Evolutionary conservation across 1,140 invertebrate genomes (phyloP).

Genomic region (Drosophila nigrodunni): DNA sequence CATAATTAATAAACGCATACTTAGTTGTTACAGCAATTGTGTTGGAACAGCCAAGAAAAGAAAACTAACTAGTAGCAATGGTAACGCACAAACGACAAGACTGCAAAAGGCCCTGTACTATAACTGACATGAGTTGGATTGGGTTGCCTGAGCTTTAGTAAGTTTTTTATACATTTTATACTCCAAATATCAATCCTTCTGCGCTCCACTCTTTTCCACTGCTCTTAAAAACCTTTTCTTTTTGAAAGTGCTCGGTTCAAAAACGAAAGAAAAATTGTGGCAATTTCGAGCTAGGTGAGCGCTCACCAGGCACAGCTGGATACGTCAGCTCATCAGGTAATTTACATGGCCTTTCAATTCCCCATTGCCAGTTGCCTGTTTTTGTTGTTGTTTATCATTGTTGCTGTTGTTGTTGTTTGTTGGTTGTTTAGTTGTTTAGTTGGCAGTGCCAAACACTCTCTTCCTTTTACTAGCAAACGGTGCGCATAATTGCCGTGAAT

Average conservation of each 20-base stretch:
- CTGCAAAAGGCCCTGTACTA: no score
- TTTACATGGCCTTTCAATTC: slow-evolving; percentile 81
- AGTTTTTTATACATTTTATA: no score
- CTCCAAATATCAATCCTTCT: no score
- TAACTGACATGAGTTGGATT: no score
- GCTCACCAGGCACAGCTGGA: slow-evolving; percentile 68
- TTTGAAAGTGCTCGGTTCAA: no score
- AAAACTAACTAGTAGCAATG: neutral
- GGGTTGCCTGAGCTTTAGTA: no score
- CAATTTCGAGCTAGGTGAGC: slow-evolving; percentile 48
- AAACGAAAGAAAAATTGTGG: slow-evolving; percentile 63
- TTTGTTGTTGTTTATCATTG: slow-evolving; percentile 11
- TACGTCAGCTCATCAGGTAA: slow-evolving; percentile 70
- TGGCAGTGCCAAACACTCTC: slow-evolving; percentile 71
- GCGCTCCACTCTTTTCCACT: no score
- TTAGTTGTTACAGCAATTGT: slow-evolving; percentile 50
- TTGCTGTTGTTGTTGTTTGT: neutral
- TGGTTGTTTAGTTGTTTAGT: slow-evolving; percentile 3
- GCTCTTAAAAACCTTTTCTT: no score
- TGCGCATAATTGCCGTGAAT: slow-evolving; percentile 78
- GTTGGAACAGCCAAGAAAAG: slow-evolving; percentile 35
- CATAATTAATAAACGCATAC: slow-evolving; percentile 79
- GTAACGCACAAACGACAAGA: no score
- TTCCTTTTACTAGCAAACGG: slow-evolving; percentile 79
- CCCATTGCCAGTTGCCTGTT: slow-evolving; percentile 43